Evolutionary conservation across 2,888 invertebrate genomes (phyloP), one percentile per base, ranked within the genome.

Genomic region (Cephus nigrinus): DNA sequence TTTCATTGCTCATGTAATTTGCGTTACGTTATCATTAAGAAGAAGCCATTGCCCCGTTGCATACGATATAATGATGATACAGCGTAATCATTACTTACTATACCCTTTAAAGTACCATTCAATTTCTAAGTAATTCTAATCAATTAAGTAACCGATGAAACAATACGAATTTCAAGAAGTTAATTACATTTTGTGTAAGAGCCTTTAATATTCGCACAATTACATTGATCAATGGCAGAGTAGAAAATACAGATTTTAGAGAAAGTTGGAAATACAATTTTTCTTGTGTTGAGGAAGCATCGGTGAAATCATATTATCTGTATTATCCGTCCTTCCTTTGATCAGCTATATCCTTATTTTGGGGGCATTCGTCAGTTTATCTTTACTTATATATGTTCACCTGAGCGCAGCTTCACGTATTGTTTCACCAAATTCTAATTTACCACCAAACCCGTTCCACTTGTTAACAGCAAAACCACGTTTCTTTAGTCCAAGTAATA

Each of bases 371-470:
- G 12, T 12, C 3, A 12, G 35, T 35, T 12, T 35, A 35, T 35
- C 12, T 12, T 35, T 40, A 40, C 15, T 40, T 40, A 40, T 55
- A 40, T 40, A 4, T 36, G 40, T 73, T 84, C 86, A 93, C 94
- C 96, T 93, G 9, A 92, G 91, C 9, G 96, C 96, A 74, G 94
- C 95, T 72, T 94, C 93, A 30, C 92, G 78, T 74, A 95, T 93
- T 1, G 93, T 93, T 92, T 96, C 96, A 73, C 93, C 93, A 0
- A 90, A 86, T 88, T 96, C 94, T 1, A 96, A 93, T 93, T 96
- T 96, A 31, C 96, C 96, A 80, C 96, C 96, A 92, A 96, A 96
- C 81, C 96, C 96, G 89, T 96, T 96, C 96, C 96, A 96, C 85
- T 94, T 94, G 76, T 95, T 94, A 55, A 91, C 87, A 9, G 96